Evolutionary conservation across 2,888 invertebrate species (phyloP).

Genomic region (Hirtodrosophila alboralis): DNA sequence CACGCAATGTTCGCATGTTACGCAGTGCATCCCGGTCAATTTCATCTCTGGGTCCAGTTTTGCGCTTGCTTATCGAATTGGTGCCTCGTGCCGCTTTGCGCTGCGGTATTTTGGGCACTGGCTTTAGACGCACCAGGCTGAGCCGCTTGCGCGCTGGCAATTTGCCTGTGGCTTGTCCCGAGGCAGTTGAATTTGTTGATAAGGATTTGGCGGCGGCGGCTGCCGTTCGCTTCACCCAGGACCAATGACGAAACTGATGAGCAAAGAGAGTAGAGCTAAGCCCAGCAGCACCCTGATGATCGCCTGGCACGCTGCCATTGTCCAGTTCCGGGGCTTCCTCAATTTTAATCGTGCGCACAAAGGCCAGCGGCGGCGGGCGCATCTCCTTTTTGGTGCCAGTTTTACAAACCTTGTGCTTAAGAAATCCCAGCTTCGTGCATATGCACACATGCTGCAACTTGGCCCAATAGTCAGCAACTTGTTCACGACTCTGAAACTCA

Average conservation of each 20-base stretch:
- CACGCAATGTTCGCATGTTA: constrained; percentile 86
- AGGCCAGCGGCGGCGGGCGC: constrained; percentile 43
- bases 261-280: constrained; percentile 89
- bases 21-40: constrained; percentile 87
- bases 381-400: constrained; percentile 3
- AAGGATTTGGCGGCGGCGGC: constrained; percentile 17
- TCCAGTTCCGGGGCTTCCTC: constrained; percentile 84
- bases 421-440: constrained; percentile 86
- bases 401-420: constrained; percentile 33
- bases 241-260: constrained; percentile 88
- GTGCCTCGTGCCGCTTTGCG: constrained; percentile 11
- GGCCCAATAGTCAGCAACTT: constrained; percentile 88
- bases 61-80: constrained; percentile 31
- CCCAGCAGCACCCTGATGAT: constrained; percentile 87
- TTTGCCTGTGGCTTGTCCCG: background rate
- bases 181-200: constrained; percentile 3
- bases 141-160: constrained; percentile 42
- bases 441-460: constrained; percentile 88
- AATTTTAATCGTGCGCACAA: constrained; percentile 61
- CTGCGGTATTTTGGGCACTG: constrained; percentile 30
- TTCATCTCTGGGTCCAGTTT: constrained; percentile 85
- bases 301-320: constrained; percentile 88
- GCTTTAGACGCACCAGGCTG: constrained; percentile 41
- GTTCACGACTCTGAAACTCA: constrained; percentile 85
- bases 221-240: constrained; percentile 81